Evolutionary conservation across 2,888 invertebrate species (phyloP).

Genomic region (Lypha dubia): DNA sequence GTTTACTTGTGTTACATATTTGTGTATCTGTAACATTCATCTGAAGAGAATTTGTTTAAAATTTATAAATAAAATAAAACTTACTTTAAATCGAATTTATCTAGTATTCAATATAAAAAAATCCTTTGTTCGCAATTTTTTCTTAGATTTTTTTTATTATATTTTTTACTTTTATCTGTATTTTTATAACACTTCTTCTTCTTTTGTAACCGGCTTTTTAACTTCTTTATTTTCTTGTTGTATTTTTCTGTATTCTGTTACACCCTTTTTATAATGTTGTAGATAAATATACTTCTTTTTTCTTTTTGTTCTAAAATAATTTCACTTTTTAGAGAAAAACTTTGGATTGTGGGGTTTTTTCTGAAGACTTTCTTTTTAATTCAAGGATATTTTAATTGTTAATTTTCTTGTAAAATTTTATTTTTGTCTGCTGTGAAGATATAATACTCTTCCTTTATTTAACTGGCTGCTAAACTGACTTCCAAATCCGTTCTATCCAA

Average conservation of each 20-base stretch:
- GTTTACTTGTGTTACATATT: not conserved
- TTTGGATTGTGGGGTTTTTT: conserved; percentile 38
- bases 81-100: conserved; percentile 34
- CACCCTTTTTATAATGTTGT: conserved; percentile 64
- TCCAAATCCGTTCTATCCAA: conserved; percentile 52
- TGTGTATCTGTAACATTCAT: not conserved
- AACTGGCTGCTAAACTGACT: conserved; percentile 41
- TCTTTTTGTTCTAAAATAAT: conserved; percentile 49
- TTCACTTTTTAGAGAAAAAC: conserved; percentile 52
- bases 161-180: conserved; percentile 48
- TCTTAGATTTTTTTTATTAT: conserved; percentile 35
- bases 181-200: conserved; percentile 55
- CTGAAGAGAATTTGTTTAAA: not conserved
- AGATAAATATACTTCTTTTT: conserved; percentile 10
- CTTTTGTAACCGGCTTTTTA: conserved; percentile 65
- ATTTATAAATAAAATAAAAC: conserved; percentile 22
- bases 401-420: conserved; percentile 14
- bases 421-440: conserved; percentile 8
- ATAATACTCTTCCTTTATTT: conserved; percentile 35
- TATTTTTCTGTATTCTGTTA: conserved; percentile 69
- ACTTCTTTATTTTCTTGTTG: conserved; percentile 54
- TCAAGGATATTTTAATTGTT: conserved; percentile 39
- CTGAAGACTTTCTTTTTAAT: conserved; percentile 17
- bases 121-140: conserved; percentile 50
- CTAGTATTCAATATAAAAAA: conserved; percentile 31